Evolutionary conservation across 2,113 vertebrate genomes (phyloP).

Genomic region (Callospermophilus lateralis): DNA sequence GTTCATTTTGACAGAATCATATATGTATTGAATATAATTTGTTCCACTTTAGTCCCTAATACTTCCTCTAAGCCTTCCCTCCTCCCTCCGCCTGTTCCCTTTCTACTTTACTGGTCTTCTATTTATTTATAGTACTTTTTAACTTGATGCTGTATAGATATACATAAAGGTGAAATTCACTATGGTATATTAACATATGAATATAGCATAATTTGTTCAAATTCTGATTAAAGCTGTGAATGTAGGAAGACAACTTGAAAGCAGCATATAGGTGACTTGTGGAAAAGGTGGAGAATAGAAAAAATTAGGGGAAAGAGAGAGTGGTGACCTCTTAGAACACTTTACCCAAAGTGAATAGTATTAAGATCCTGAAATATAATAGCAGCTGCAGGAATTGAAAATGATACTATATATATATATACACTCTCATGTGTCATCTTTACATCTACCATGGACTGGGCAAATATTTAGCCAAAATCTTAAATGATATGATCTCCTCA

Average conservation of each 20-base stretch:
- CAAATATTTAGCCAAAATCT: constrained; percentile 22
- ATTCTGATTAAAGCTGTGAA: not conserved
- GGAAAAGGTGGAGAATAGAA: not conserved
- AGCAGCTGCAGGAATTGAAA: not conserved
- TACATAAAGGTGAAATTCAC: no score
- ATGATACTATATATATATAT: not conserved
- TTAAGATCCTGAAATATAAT: not conserved
- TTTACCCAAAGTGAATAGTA: not conserved
- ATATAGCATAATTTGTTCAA: no score
- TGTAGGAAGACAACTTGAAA: not conserved
- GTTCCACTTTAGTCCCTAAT: no score
- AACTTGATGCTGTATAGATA: no score
- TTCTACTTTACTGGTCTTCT: no score
- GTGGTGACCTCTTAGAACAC: not conserved
- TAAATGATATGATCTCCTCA: constrained; percentile 7
- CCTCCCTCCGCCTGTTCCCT: no score
- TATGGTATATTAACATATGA: no score
- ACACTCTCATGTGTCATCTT: not conserved
- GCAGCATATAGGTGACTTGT: not conserved
- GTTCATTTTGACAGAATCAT: no score
- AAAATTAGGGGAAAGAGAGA: not conserved
- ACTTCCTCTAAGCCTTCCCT: no score
- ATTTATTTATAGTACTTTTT: no score
- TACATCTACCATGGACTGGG: not conserved
- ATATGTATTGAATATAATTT: no score